A percentile compares a stretch with the other conserved stretches of the same genome.
phyloP scores from a whole-genome alignment of 2,113 vertebrate genomes.

The Archilochus colubris region DNA sequence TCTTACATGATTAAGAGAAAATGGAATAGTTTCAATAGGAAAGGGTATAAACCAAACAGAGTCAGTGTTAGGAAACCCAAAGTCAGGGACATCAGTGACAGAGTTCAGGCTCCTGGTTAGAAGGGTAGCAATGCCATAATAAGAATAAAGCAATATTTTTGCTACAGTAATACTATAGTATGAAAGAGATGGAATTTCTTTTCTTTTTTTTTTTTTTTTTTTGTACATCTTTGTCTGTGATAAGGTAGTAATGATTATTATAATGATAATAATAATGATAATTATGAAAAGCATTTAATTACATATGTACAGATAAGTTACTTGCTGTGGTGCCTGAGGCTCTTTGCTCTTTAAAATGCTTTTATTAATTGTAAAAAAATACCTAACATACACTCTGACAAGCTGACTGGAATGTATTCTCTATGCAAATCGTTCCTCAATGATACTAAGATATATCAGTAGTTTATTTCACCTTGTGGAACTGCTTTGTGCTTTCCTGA shows the following conservation, averaged over 20 bases:
- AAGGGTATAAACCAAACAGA: background rate
- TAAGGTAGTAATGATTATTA: background rate
- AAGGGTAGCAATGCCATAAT: background rate
- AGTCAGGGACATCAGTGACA: background rate
- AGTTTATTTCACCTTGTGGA: background rate
- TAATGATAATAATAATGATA: background rate
- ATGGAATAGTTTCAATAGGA: background rate
- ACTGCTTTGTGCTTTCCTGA: background rate
- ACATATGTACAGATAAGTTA: background rate
- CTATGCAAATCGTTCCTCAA: background rate
- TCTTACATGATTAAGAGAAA: background rate
- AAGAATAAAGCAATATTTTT: background rate
- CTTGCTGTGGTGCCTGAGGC: background rate
- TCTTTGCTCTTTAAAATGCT: background rate
- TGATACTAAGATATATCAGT: background rate
- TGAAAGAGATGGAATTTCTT: background rate
- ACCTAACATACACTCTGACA: background rate
- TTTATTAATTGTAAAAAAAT: background rate
- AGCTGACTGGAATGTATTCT: background rate
- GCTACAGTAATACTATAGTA: background rate
- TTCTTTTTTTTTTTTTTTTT: background rate
- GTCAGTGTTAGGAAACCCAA: background rate
- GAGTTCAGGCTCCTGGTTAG: background rate
- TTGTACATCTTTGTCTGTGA: background rate
- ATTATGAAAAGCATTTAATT: background rate